These are phyloP conservation scores for Cybosia mesomella DNA, from an alignment of 2,888 invertebrate species.

Conservation along the genomic window DNA sequence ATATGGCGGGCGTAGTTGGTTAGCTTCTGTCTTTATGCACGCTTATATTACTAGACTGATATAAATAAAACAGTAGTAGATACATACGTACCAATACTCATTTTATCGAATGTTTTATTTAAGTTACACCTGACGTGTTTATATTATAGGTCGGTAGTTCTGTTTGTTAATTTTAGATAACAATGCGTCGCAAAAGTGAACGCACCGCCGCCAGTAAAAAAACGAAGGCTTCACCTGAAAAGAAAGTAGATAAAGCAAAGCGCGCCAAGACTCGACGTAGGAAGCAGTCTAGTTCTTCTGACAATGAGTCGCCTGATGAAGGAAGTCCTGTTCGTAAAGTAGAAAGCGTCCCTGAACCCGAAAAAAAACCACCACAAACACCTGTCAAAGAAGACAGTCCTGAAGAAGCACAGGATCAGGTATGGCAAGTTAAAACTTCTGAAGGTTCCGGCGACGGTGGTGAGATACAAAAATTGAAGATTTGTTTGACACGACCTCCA, in stretches of 20 bases:
- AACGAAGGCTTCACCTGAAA: slow-evolving; percentile 89
- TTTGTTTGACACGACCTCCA: slow-evolving; percentile 88
- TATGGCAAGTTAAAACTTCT: slow-evolving; percentile 86
- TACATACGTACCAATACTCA: slow-evolving; percentile 21
- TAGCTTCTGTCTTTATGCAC: slow-evolving; percentile 45
- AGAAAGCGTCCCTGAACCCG: slow-evolving; percentile 58
- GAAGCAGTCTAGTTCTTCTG: slow-evolving; percentile 86
- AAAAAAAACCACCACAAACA: slow-evolving; percentile 65
- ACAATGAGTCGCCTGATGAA: slow-evolving; percentile 82
- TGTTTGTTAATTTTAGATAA: slow-evolving; percentile 52
- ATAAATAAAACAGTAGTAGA: not conserved
- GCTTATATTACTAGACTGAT: slow-evolving; percentile 22
- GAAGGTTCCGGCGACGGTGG: slow-evolving; percentile 81
- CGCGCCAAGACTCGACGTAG: slow-evolving; percentile 85
- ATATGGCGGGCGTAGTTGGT: slow-evolving; percentile 48
- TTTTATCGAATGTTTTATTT: slow-evolving; percentile 6
- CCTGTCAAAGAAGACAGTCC: slow-evolving; percentile 70
- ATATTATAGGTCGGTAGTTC: slow-evolving; percentile 12
- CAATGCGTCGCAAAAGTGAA: slow-evolving; percentile 93
- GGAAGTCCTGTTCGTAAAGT: slow-evolving; percentile 61
- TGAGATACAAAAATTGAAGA: slow-evolving; percentile 89
- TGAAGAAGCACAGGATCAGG: slow-evolving; percentile 78
- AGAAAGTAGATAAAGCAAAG: slow-evolving; percentile 85
- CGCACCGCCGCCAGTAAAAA: slow-evolving; percentile 87
- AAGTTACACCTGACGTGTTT: not conserved